phyloP scores from a whole-genome alignment of 2,888 invertebrate genomes.

The Lasioglossum malachurum region DNA sequence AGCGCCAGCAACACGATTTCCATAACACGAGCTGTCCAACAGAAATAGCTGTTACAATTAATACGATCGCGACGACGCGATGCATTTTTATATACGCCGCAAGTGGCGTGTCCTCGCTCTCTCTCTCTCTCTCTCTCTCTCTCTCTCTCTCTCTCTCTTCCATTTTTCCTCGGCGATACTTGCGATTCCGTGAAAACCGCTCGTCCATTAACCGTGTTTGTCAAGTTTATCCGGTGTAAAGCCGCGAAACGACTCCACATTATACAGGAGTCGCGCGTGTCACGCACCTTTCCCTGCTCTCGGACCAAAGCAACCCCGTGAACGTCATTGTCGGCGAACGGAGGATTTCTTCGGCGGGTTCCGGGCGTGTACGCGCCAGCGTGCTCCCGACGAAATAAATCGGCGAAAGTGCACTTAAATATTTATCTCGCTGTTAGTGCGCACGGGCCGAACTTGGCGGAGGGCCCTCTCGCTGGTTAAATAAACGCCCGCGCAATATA shows the following conservation, averaged over 20 bases:
- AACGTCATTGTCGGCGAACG: neutral
- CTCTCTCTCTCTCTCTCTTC: neutral
- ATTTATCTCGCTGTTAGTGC: slow-evolving; percentile 36
- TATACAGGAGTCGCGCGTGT: slow-evolving; percentile 21
- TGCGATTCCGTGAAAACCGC: slow-evolving; percentile 40
- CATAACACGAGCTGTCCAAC: slow-evolving; percentile 14
- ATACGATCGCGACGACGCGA: neutral
- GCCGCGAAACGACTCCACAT: slow-evolving; percentile 24
- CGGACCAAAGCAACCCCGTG: neutral
- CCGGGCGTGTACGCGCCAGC: neutral
- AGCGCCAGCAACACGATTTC: slow-evolving; percentile 24
- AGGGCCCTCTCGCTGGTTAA: slow-evolving; percentile 52
- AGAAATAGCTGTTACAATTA: slow-evolving; percentile 17
- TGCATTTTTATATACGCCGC: neutral
- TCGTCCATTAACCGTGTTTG: slow-evolving; percentile 44
- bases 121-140: neutral
- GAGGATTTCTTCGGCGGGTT: neutral
- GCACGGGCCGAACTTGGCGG: slow-evolving; percentile 15
- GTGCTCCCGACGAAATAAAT: slow-evolving; percentile 31
- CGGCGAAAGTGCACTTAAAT: slow-evolving; percentile 33
- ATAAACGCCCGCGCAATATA: slow-evolving; percentile 61
- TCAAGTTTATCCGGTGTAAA: slow-evolving; percentile 37
- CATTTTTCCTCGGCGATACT: neutral
- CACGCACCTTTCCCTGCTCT: slow-evolving; percentile 7
- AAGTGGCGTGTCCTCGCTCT: neutral